These are phyloP conservation scores for Trachelus stipa DNA, from an alignment of 2,888 invertebrate genomes.

Conservation along the genomic window DNA sequence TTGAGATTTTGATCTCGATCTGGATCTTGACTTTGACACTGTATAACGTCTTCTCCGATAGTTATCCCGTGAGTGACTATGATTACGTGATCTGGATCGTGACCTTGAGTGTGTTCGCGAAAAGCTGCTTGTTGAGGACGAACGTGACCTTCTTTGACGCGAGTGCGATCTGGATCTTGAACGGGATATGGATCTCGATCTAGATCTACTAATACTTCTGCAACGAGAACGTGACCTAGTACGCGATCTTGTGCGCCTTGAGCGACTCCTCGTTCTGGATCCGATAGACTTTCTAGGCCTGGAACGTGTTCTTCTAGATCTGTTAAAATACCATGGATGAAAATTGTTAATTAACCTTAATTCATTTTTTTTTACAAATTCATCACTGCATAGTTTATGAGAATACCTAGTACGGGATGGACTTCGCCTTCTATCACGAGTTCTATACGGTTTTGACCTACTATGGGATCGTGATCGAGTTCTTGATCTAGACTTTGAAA, in stretches of 20 bases:
- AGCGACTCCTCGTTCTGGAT: slow-evolving; percentile 58
- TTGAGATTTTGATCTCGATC: slow-evolving; percentile 57
- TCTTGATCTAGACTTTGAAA: slow-evolving; percentile 59
- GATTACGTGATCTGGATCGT: slow-evolving; percentile 44
- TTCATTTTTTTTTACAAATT: background rate
- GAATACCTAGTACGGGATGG: slow-evolving; percentile 52
- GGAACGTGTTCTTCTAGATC: slow-evolving; percentile 54
- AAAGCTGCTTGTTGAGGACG: slow-evolving; percentile 30
- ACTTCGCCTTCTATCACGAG: slow-evolving; percentile 53
- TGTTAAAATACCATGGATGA: slow-evolving; percentile 23
- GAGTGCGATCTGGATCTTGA: slow-evolving; percentile 45
- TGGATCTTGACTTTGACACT: slow-evolving; percentile 53
- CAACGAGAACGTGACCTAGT: slow-evolving; percentile 55
- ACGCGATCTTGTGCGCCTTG: slow-evolving; percentile 40
- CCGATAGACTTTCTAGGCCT: slow-evolving; percentile 57
- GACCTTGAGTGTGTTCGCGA: slow-evolving; percentile 43
- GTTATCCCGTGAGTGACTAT: slow-evolving; percentile 55
- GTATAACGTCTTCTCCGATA: slow-evolving; percentile 54
- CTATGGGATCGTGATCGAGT: slow-evolving; percentile 57
- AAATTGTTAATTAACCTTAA: background rate
- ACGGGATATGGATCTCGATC: slow-evolving; percentile 45
- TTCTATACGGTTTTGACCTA: slow-evolving; percentile 55
- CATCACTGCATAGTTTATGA: background rate
- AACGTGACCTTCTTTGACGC: slow-evolving; percentile 38
- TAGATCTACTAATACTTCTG: slow-evolving; percentile 47